phyloP scores from a whole-genome alignment of 2,797 vertebrate species.

The Helarctos malayanus region DNA sequence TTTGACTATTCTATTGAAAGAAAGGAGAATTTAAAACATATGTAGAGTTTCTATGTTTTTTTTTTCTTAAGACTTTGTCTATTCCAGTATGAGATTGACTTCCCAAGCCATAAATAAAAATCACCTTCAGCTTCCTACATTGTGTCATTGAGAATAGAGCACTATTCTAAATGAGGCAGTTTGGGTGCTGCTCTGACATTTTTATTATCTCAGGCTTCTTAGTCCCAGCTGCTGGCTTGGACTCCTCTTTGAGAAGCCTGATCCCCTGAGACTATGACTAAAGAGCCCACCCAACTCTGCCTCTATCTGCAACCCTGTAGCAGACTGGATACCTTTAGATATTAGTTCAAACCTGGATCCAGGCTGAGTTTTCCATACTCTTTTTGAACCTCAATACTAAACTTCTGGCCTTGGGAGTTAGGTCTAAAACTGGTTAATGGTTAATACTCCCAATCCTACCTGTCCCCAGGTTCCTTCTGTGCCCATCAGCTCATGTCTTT shows the following conservation, averaged over 20 bases:
- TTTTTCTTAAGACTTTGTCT: not conserved
- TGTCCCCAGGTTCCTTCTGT: not conserved
- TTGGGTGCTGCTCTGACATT: not conserved
- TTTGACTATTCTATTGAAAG: conserved; percentile 30
- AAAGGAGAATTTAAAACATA: conserved; percentile 43
- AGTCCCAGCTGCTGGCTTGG: not conserved
- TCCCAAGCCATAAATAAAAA: not conserved
- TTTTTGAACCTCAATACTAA: not conserved
- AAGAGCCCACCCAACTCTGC: not conserved
- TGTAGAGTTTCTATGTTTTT: not conserved
- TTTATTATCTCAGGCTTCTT: not conserved
- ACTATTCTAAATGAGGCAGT: not conserved
- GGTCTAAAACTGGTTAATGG: not conserved
- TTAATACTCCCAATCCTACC: not conserved
- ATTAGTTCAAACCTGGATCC: not conserved
- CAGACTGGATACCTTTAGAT: not conserved
- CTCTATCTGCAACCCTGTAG: not conserved
- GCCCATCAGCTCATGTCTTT: not conserved
- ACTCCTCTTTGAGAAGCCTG: not conserved
- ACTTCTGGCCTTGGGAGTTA: not conserved
- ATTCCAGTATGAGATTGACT: not conserved
- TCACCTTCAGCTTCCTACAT: not conserved
- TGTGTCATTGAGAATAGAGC: not conserved
- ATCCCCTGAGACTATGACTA: not conserved
- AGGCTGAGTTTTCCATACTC: not conserved